Base-by-base conservation (phyloP, 2,888 invertebrate species). In the Leistus spinibarbis region DNA sequence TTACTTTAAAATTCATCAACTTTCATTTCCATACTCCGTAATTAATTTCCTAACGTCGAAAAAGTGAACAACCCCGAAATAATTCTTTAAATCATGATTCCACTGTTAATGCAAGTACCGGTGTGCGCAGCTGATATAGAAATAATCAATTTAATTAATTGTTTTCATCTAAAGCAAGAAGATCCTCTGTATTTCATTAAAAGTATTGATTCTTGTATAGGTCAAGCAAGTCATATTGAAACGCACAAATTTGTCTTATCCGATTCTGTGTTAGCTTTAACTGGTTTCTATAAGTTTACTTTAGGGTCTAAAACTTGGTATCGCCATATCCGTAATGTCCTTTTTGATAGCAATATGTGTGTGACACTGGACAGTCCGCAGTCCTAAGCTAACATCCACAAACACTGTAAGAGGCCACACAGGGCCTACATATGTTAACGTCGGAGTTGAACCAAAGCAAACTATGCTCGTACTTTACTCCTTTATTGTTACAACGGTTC, bases 361-460 rank as follows among this genome's bases (percentile, higher is more conserved):
- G 4, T 7, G 40, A 13, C 40, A 40, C n/a, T 13, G 10, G 19
- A 13, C n/a, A 53, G 67, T 69, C 69, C 69, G 5, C n/a, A 53
- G 67, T 69, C 69, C 69, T 69, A 69, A 69, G 17, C 69, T 69
- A 69, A 69, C 57, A 67, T 13, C 54, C 13, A 69, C 27, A 16
- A 9, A 69, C 56, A 69, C 40, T 40, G 40, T 40, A 40, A 40
- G 40, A 40, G 40, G 40, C 40, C 40, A 13, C 40, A 40, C 40
- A 3, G 40, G 40, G 40, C 40, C 40, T 3, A 5, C 40, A 40
- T 40, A 5, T 13, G 40, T 40, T 13, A n/a, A n/a, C n/a, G n/a
- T n/a, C n/a, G n/a, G n/a, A n/a, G n/a, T n/a, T 7, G 40, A 2
- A 40, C 13, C 40, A 1, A 7, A 2, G 40, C 40, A 5, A 0